These are phyloP conservation scores for Lysandra bellargus DNA, from an alignment of 2,888 invertebrate species.

Conservation along the genomic window DNA sequence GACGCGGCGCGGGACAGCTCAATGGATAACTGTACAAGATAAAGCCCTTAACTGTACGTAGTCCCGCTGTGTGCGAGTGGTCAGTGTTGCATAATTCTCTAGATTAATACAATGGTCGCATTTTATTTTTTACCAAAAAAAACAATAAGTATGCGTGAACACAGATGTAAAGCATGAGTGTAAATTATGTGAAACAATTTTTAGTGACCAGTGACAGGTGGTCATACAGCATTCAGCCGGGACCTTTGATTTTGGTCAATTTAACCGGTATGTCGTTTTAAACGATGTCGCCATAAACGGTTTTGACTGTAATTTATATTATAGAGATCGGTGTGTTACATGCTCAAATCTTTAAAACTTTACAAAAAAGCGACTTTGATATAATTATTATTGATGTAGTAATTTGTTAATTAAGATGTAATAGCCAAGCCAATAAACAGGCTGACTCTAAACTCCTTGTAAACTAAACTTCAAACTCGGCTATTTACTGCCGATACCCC, in stretches of 20 bases:
- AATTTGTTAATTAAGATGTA: no score
- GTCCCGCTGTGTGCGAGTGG: neutral
- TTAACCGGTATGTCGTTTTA: no score
- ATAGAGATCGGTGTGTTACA: no score
- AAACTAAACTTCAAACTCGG: neutral
- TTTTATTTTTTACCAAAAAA: neutral
- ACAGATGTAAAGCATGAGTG: no score
- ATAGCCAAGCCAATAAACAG: neutral
- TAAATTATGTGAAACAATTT: no score
- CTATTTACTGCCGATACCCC: neutral
- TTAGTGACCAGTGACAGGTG: no score
- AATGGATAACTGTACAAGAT: constrained; percentile 15
- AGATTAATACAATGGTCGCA: neutral
- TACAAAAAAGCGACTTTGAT: neutral
- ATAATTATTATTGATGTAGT: no score
- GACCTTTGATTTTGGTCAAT: no score
- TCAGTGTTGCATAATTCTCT: neutral
- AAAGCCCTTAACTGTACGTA: neutral
- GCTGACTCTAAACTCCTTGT: neutral
- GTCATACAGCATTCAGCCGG: no score
- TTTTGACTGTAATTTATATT: no score
- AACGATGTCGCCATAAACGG: no score
- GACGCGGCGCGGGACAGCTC: neutral
- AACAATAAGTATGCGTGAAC: neutral
- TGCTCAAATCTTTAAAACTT: no score